A percentile compares a stretch with the other conserved stretches of the same genome.
These are phyloP conservation scores for Acrocephalus arundinaceus DNA, from an alignment of 2,113 vertebrate species.

Conservation along the genomic window DNA sequence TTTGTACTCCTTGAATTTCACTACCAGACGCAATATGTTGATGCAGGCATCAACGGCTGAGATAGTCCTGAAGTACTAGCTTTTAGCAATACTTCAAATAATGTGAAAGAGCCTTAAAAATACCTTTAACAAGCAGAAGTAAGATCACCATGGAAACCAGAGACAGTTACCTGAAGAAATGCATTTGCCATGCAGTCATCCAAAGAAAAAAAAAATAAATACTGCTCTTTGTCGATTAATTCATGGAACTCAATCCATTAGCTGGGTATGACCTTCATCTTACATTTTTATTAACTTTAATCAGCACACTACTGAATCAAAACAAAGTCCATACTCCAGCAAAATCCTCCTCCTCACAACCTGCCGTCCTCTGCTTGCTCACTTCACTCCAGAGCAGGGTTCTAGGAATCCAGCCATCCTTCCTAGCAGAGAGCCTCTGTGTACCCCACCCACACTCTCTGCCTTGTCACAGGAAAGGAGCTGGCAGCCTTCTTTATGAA, in stretches of 20 bases:
- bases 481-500: neutral
- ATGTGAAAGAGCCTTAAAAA: neutral
- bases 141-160: conserved; percentile 29
- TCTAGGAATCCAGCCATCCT: neutral
- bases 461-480: neutral
- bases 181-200: neutral
- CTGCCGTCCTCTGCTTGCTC: neutral
- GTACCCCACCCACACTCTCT: fast-evolving
- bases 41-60: neutral
- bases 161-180: neutral
- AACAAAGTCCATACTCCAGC: neutral
- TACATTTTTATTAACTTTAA: neutral
- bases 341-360: neutral
- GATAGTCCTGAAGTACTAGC: neutral
- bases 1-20: neutral
- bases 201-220: neutral
- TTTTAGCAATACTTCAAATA: conserved; percentile 20
- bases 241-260: neutral
- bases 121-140: conserved; percentile 3
- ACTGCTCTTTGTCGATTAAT: neutral
- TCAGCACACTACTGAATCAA: neutral
- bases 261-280: neutral
- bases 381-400: neutral
- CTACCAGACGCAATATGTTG: neutral
- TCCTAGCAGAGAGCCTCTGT: neutral